Evolutionary conservation across 2,113 vertebrate species (phyloP).

Genomic region (Pygoscelis antarcticus): DNA sequence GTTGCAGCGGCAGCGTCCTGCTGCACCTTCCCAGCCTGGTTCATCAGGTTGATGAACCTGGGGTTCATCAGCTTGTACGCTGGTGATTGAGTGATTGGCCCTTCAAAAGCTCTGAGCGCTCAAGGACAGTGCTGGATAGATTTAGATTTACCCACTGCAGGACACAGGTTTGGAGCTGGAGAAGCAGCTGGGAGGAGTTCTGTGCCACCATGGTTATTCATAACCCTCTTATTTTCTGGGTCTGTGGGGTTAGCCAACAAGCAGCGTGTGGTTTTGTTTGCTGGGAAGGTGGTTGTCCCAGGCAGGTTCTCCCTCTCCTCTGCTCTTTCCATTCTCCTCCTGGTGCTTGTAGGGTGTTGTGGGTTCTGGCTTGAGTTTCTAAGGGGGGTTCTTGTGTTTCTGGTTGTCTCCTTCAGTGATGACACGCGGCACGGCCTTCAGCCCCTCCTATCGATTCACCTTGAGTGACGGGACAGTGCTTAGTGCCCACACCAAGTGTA

Average conservation of each 20-base stretch:
- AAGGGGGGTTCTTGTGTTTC: not conserved
- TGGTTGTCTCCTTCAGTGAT: slow-evolving; percentile 81
- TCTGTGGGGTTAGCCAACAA: too few species aligned
- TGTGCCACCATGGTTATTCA: not conserved
- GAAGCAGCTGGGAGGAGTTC: not conserved
- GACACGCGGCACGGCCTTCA: slow-evolving; percentile 92
- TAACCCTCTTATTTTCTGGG: not conserved
- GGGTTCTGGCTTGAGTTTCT: not conserved
- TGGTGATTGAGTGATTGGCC: not conserved
- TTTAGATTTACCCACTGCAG: not conserved
- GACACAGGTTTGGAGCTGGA: not conserved
- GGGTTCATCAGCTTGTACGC: not conserved
- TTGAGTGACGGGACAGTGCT: slow-evolving; percentile 91
- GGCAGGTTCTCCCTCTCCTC: not conserved
- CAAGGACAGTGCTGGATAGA: not conserved
- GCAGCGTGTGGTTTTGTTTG: fast-evolving
- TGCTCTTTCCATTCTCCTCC: not conserved
- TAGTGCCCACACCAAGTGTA: slow-evolving; percentile 96
- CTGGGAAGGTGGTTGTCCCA: not conserved
- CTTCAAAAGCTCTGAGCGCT: not conserved
- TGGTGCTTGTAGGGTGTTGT: too few species aligned
- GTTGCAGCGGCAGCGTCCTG: not conserved
- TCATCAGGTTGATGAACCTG: not conserved
- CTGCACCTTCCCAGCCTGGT: not conserved
- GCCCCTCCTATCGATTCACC: slow-evolving; percentile 94